These are phyloP conservation scores for Limnothrissa miodon DNA, from an alignment of 2,113 vertebrate species.

Conservation along the genomic window DNA sequence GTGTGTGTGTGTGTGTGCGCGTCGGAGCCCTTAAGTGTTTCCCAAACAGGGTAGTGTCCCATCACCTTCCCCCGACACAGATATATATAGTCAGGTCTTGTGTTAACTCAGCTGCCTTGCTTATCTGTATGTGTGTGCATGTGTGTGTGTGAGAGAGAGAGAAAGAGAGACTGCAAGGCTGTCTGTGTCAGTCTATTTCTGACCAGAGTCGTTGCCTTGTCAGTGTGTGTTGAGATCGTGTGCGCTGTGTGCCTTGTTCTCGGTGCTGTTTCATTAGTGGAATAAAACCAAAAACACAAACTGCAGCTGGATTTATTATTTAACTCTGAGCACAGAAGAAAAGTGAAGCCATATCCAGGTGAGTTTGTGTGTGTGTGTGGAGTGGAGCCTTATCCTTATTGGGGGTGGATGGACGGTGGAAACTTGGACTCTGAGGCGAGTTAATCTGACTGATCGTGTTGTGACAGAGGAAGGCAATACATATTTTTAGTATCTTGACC, in stretches of 20 bases:
- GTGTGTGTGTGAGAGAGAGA: conserved; percentile 45
- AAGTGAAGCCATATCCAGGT: conserved; percentile 49
- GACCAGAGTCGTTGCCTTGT: conserved; percentile 46
- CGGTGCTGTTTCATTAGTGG: conserved; percentile 29
- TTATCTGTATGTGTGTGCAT: conserved; percentile 56
- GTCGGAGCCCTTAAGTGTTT: conserved; percentile 34
- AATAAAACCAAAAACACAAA: conserved; percentile 11
- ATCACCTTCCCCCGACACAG: conserved; percentile 50
- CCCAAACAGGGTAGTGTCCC: conserved; percentile 60
- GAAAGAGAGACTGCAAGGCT: conserved; percentile 36
- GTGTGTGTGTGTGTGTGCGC: not conserved
- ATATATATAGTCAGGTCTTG: conserved; percentile 87
- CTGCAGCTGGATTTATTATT: conserved; percentile 35
- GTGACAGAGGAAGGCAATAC: not conserved
- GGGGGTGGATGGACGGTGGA: not conserved
- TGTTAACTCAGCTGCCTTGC: conserved; percentile 75
- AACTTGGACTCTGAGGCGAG: not conserved
- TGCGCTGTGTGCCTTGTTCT: conserved; percentile 36
- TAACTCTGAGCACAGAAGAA: not conserved
- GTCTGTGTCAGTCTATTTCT: conserved; percentile 64
- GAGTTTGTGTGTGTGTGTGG: conserved; percentile 17
- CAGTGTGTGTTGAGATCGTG: conserved; percentile 46
- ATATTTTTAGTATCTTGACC: not conserved
- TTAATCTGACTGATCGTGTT: not conserved
- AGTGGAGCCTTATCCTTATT: not conserved